Percentiles rank a stretch among this genome's conserved stretches.
These are phyloP conservation scores for Eupithecia inturbata DNA, from an alignment of 2,888 invertebrate genomes.

Conservation along the genomic window DNA sequence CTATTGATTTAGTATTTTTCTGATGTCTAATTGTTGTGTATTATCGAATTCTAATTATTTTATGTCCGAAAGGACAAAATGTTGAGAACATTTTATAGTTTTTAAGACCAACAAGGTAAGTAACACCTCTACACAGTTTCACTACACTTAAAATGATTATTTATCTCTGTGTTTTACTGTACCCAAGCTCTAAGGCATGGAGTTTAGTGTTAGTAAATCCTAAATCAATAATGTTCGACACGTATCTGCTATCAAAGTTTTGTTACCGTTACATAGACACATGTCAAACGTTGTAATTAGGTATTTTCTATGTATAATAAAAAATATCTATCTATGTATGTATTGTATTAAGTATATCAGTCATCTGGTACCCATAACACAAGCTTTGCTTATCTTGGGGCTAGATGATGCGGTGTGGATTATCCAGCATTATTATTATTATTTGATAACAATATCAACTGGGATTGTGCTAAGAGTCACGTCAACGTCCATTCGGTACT, in stretches of 20 bases:
- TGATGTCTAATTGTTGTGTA: too few species aligned
- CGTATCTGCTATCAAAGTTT: neutral
- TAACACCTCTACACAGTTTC: neutral
- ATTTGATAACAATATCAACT: slow-evolving; percentile 27
- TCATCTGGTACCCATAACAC: too few species aligned
- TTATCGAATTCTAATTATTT: neutral
- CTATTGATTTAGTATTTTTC: too few species aligned
- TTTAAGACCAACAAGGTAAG: neutral
- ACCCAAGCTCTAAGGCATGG: neutral
- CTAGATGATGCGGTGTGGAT: too few species aligned
- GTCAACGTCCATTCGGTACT: neutral
- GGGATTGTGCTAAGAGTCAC: neutral
- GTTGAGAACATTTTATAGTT: neutral
- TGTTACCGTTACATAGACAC: slow-evolving; percentile 37
- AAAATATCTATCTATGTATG: too few species aligned
- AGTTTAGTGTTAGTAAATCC: neutral
- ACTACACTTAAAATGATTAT: too few species aligned
- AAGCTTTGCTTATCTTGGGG: too few species aligned
- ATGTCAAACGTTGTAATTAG: slow-evolving; percentile 29
- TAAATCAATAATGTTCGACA: neutral
- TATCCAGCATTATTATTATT: too few species aligned
- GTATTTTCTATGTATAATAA: too few species aligned
- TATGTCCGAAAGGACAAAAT: neutral
- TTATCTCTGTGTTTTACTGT: neutral
- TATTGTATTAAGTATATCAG: too few species aligned